Evolutionary conservation across 2,797 vertebrate genomes (phyloP), one percentile per base, ranked within the genome.

Genomic region (Pipistrellus pygmaeus): DNA sequence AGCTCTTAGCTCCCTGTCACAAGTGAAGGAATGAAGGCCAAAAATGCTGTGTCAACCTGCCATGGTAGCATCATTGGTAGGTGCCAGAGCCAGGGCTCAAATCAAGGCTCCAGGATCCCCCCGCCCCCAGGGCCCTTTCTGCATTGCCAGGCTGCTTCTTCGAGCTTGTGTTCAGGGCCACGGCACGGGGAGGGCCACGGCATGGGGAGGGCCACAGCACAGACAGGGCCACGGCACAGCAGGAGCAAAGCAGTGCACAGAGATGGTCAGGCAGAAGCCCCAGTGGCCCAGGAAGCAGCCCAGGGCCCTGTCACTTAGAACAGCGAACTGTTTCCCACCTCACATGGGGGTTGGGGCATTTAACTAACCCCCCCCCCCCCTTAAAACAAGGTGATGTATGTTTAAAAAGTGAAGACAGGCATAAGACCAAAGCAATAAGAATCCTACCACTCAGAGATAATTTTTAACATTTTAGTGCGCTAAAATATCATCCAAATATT

Each of bases 121-220:
- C 38, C 38, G 38, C 30, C 46, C 6, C 21, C 11, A 0, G 27
- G 0, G 14, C 62, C 32, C 21, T 23, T 3, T 35, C 23, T 2
- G 15, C 1, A 5, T 12, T 11, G 17, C 27, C 32, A 51, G 32
- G 32, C n/a, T 38, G 38, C 25, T 10, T 41, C 57, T 2, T 15
- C 0, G 3, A 46, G 73, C 30, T 8, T 35, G 25, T 32, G 25
- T 12, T 1, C 41, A 30, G 14, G 38, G 76, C 60, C 27, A 14
- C 27, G 5, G 57, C 17, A 35, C 3, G 64, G 64, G 35, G 21
- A 44, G 25, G 55, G 25, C 57, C 27, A n/a, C n/a, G 5, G 35
- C 69, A 72, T 2, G 2, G 11, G 11, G 0, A 27, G 57, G 55
- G 25, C 57, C 60, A 64, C 17, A 0, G 8, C 64, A 18, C 2